Evolutionary conservation across 2,888 invertebrate genomes (phyloP).

Genomic region (Amblyteles armatorius): DNA sequence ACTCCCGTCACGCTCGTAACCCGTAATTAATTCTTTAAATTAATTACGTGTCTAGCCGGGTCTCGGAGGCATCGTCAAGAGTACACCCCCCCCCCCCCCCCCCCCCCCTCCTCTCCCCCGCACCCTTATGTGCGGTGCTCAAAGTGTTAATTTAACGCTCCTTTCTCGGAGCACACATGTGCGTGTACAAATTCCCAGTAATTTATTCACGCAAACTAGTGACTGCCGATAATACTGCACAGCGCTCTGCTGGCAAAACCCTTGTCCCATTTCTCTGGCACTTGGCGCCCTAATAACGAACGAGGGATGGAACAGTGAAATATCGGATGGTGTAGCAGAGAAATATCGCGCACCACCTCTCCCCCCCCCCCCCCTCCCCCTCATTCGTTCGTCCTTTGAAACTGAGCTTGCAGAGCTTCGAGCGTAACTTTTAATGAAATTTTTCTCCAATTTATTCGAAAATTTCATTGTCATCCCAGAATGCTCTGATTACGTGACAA

Average conservation of each 20-base stretch:
- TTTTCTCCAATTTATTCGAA: constrained; percentile 17
- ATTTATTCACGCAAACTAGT: constrained; percentile 52
- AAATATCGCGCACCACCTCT: constrained; percentile 36
- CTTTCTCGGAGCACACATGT: constrained; percentile 29
- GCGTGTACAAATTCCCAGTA: constrained; percentile 70
- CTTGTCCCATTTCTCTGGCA: constrained; percentile 53
- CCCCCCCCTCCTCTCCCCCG: too few relatives aligned
- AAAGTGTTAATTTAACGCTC: constrained; percentile 13
- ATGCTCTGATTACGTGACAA: constrained; percentile 1
- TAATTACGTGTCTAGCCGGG: constrained; percentile 64
- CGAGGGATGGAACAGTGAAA: constrained; percentile 47
- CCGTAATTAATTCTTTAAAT: constrained; percentile 70
- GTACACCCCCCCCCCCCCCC: neutral
- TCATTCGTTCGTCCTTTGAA: constrained; percentile 33
- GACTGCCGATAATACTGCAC: constrained; percentile 47
- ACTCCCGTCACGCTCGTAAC: constrained; percentile 61
- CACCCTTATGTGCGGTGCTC: neutral
- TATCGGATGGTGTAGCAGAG: constrained; percentile 45
- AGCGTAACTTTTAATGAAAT: constrained; percentile 35
- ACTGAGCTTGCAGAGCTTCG: constrained; percentile 43
- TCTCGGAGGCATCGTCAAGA: constrained; percentile 38
- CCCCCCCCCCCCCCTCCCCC: neutral
- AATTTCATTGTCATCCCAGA: constrained; percentile 4
- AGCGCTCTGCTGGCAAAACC: neutral
- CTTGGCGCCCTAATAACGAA: constrained; percentile 56